Percentiles rank a stretch among this genome's conserved stretches.
Conservation (phyloP, 2,113 vertebrate genomes). For the Carassius auratus region DNA sequence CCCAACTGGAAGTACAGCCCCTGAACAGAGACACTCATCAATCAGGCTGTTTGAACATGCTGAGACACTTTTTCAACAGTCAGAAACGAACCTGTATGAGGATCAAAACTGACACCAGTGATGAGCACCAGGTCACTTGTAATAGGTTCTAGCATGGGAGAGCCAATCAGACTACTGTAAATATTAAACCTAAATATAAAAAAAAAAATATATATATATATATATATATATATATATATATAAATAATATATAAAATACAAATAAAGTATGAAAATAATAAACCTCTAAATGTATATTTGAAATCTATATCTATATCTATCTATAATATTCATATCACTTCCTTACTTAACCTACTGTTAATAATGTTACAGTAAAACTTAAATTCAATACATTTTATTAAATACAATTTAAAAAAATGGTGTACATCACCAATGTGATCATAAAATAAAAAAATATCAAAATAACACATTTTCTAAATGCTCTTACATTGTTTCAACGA, state of each 20-base stretch:
- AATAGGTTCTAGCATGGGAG: slow-evolving; percentile 79
- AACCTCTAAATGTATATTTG: background rate
- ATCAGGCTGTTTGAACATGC: background rate
- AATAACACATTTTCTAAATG: background rate
- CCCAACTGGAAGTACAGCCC: slow-evolving; percentile 81
- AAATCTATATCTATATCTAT: background rate
- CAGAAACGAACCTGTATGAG: slow-evolving; percentile 72
- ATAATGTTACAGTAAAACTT: no score
- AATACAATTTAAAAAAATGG: no score
- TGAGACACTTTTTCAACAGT: background rate
- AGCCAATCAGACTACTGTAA: slow-evolving; percentile 74
- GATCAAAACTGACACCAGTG: slow-evolving; percentile 79
- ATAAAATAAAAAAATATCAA: background rate
- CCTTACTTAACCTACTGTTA: no score
- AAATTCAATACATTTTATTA: no score
- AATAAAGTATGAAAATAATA: background rate
- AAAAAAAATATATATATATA: background rate
- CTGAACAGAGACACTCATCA: slow-evolving; percentile 64
- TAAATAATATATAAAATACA: background rate
- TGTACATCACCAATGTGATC: background rate
- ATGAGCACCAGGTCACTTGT: slow-evolving; percentile 78
- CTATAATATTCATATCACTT: no score
- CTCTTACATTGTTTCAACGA: background rate
- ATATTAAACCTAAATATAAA: background rate
- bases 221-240: background rate